These are phyloP conservation scores for Bombus picipes DNA, from an alignment of 1,140 invertebrate genomes.

Conservation along the genomic window DNA sequence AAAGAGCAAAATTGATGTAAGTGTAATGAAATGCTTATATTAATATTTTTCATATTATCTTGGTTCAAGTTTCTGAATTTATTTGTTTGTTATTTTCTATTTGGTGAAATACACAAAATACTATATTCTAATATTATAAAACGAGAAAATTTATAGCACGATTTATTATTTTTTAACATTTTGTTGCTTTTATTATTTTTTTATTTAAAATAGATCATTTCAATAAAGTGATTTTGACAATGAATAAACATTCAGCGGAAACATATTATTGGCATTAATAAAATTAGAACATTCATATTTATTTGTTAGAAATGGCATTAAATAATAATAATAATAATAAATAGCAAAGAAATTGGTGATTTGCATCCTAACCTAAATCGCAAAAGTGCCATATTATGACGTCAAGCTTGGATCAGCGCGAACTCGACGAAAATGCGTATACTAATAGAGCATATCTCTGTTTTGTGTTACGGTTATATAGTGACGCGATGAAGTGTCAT, in stretches of 20 bases:
- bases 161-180: background rate
- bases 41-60: background rate
- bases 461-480: conserved; percentile 25
- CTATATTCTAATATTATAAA: background rate
- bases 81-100: background rate
- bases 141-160: background rate
- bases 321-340: background rate
- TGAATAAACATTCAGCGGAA: too few species aligned
- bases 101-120: background rate
- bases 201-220: background rate
- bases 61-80: background rate
- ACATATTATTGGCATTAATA: background rate
- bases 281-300: background rate
- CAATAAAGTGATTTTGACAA: too few species aligned
- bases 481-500: conserved; percentile 29
- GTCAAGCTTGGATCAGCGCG: conserved; percentile 37
- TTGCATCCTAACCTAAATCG: conserved; percentile 9
- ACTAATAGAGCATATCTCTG: conserved; percentile 39
- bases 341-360: conserved; percentile 7
- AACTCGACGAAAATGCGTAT: conserved; percentile 47
- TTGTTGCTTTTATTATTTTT: background rate
- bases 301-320: background rate
- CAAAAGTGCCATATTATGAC: conserved; percentile 35
- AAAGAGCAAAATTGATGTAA: conserved; percentile 12
- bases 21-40: background rate